Base-by-base conservation (phyloP, 2,797 vertebrate species). In the Syngnathus acus region DNA sequence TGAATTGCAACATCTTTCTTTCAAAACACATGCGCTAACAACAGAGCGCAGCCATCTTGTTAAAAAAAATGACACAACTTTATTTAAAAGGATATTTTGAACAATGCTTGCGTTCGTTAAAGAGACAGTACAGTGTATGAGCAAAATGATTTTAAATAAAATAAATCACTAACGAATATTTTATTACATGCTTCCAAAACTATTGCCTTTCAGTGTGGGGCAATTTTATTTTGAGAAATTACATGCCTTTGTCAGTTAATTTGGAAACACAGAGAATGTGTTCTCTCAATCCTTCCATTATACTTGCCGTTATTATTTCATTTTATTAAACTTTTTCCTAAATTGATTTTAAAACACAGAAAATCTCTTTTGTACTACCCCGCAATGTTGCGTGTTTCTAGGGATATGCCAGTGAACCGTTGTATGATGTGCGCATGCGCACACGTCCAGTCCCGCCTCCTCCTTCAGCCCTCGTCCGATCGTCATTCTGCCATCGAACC, bases 1-100 rank as follows among this genome's bases (percentile, higher is more conserved):
- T 60, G 17, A 10, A 17, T 16, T 19, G 5, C 2, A 19, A 47
- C 45, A 5, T 47, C 8, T 23, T 13, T 8, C 42, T 9, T 62
- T 45, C 13, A 19, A 62, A 45, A 26, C 17, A 62, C 40, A 62
- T 32, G 68, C 23, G 0, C 5, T 2, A 14, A 0, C 0, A 14
- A 1, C 51, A 1, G 73, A 66, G 59, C 43, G 86, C 82, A 19
- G 84, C 87, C 90, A 91, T 92, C 26, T 86, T 89, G 66, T 82
- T 61, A 72, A 71, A 32, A 32, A 26, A 26, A 26, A 42, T 0
- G 0, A 23, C 43, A 65, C 1, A 82, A 70, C 83, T 84, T 87
- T 83, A 86, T 84, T 84, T 71, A 72, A 50, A 71, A 26, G 19
- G 4, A 57, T 45, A 5, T 9, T 1, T 10, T 9, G 16, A 51